These are phyloP conservation scores for Drosophila affinis DNA, from an alignment of 2,888 invertebrate genomes.

Conservation along the genomic window DNA sequence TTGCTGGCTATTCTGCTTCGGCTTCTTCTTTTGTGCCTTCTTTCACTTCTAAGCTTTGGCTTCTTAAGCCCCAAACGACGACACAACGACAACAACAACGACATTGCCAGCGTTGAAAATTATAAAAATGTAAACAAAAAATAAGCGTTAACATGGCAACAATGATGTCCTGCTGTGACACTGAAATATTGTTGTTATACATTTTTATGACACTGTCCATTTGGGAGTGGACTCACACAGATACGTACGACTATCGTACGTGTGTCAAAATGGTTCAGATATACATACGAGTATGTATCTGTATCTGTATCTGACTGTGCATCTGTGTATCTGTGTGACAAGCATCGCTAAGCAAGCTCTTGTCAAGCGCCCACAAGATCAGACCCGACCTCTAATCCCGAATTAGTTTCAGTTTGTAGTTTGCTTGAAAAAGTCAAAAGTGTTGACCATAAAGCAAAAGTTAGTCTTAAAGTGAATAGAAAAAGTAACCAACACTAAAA, in stretches of 20 bases:
- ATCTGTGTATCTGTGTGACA: conserved; percentile 4
- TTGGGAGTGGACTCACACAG: conserved; percentile 12
- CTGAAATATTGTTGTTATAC: conserved; percentile 83
- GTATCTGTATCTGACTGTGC: neutral
- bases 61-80: conserved; percentile 24
- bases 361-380: conserved; percentile 29
- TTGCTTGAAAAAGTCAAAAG: too few species aligned
- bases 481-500: too few species aligned
- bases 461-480: too few species aligned
- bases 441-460: too few species aligned
- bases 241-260: too few species aligned
- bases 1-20: neutral
- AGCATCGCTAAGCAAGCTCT: conserved; percentile 20
- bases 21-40: conserved; percentile 14
- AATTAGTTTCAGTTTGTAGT: too few species aligned
- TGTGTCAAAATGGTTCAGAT: neutral
- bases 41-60: conserved; percentile 21
- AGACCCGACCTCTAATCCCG: too few species aligned
- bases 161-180: conserved; percentile 84
- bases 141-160: conserved; percentile 84
- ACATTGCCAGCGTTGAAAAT: conserved; percentile 35
- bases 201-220: conserved; percentile 80
- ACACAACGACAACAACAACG: neutral
- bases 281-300: neutral
- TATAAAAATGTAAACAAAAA: conserved; percentile 76